Conservation (phyloP, 2,113 vertebrate genomes). For the Scolopax mira region DNA sequence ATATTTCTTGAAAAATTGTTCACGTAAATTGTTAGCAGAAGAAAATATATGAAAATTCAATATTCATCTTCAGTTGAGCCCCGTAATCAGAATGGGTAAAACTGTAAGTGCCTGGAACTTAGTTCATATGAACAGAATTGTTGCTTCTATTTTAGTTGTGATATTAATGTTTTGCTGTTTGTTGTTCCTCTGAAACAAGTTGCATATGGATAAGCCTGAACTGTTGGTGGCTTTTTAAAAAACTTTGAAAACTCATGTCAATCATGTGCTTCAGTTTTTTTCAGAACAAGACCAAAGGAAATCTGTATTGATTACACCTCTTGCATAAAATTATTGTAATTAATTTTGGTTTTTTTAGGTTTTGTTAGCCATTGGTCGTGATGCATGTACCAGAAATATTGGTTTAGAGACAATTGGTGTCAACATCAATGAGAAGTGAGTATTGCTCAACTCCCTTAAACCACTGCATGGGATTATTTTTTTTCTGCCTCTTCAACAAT, state of each 20-base stretch:
- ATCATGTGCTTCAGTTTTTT: background rate
- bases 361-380: conserved; percentile 90
- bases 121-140: background rate
- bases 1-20: background rate
- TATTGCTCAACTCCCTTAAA: background rate
- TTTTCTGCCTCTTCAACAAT: background rate
- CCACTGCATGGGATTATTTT: background rate
- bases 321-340: background rate
- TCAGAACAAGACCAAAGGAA: background rate
- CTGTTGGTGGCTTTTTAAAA: background rate
- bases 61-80: background rate
- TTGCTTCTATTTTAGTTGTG: background rate
- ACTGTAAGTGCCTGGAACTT: background rate
- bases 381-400: conserved; percentile 89
- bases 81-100: background rate
- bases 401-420: conserved; percentile 89
- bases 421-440: conserved; percentile 88
- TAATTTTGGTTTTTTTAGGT: conserved; percentile 74
- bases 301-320: background rate
- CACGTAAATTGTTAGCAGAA: background rate
- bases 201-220: background rate
- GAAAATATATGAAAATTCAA: background rate
- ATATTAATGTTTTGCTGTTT: background rate
- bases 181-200: background rate
- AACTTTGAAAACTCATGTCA: background rate